Evolutionary conservation across 2,888 invertebrate genomes (phyloP).

Genomic region (Fabriciana adippe): DNA sequence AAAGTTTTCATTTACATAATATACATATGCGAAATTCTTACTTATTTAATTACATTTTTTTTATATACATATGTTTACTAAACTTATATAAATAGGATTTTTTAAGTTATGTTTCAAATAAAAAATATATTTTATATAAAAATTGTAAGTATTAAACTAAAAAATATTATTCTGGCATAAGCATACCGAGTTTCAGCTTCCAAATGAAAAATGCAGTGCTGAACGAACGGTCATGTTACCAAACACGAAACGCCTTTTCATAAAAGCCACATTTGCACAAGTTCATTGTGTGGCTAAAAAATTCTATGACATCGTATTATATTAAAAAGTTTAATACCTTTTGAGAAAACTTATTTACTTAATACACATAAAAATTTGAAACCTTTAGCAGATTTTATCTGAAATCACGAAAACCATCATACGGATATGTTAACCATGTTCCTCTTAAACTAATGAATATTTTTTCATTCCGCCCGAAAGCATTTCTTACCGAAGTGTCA

Average conservation of each 20-base stretch:
- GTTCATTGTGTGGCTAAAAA: slow-evolving; percentile 50
- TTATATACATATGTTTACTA: too few species aligned
- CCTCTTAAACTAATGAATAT: slow-evolving; percentile 14
- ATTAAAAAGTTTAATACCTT: background rate
- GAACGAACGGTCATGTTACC: slow-evolving; percentile 67
- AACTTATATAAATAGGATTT: too few species aligned
- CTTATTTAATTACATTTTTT: too few species aligned
- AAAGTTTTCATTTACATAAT: too few species aligned
- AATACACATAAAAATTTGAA: background rate
- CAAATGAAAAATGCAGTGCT: slow-evolving; percentile 75
- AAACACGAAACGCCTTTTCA: slow-evolving; percentile 60
- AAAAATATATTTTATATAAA: slow-evolving; percentile 1
- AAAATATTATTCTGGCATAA: slow-evolving; percentile 48
- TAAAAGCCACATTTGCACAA: slow-evolving; percentile 48
- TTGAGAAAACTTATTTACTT: background rate
- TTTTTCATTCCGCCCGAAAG: slow-evolving; percentile 19
- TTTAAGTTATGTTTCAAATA: too few species aligned
- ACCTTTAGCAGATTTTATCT: background rate
- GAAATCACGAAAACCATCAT: background rate
- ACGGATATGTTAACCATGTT: background rate
- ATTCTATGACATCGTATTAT: slow-evolving; percentile 9
- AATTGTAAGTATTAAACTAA: slow-evolving; percentile 44
- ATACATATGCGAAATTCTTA: too few species aligned
- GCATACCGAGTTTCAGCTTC: slow-evolving; percentile 52
- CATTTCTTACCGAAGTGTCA: slow-evolving; percentile 59